These are phyloP conservation scores for Perdita meconis DNA, from an alignment of 2,888 invertebrate genomes.

Conservation along the genomic window DNA sequence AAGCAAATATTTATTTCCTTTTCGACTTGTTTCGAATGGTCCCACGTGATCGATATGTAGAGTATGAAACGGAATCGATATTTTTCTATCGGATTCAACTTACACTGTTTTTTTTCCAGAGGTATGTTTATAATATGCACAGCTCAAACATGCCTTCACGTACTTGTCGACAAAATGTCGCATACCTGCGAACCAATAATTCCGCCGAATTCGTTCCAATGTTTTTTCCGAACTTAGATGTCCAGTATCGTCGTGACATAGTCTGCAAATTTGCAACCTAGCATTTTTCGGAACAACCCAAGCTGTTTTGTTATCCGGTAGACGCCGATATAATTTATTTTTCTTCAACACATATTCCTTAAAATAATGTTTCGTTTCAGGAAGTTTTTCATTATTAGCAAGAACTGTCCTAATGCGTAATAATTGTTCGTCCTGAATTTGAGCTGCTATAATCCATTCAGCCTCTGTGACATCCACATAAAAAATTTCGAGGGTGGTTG, in stretches of 20 bases:
- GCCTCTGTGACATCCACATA: slow-evolving; percentile 14
- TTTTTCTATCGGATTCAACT: background rate
- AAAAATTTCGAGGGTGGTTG: background rate
- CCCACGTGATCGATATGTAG: background rate
- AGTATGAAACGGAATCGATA: background rate
- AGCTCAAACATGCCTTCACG: background rate
- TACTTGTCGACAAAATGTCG: background rate
- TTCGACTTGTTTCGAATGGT: background rate
- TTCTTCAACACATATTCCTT: background rate
- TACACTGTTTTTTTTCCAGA: background rate
- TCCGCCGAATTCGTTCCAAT: slow-evolving; percentile 2
- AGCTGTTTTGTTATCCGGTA: background rate
- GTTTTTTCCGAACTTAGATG: slow-evolving; percentile 8
- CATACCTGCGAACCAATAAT: slow-evolving; percentile 1
- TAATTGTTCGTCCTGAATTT: slow-evolving; percentile 17
- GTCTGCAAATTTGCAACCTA: slow-evolving; percentile 8
- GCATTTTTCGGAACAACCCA: slow-evolving; percentile 8
- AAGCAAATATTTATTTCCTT: background rate
- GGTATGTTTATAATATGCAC: background rate
- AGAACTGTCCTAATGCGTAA: background rate
- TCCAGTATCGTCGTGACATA: slow-evolving; percentile 20
- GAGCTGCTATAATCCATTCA: slow-evolving; percentile 5
- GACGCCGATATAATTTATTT: background rate
- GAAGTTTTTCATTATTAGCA: background rate
- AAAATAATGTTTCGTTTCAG: slow-evolving; percentile 16